Evolutionary conservation across 2,797 vertebrate genomes (phyloP).

Genomic region (Craterocephalus amniculus): DNA sequence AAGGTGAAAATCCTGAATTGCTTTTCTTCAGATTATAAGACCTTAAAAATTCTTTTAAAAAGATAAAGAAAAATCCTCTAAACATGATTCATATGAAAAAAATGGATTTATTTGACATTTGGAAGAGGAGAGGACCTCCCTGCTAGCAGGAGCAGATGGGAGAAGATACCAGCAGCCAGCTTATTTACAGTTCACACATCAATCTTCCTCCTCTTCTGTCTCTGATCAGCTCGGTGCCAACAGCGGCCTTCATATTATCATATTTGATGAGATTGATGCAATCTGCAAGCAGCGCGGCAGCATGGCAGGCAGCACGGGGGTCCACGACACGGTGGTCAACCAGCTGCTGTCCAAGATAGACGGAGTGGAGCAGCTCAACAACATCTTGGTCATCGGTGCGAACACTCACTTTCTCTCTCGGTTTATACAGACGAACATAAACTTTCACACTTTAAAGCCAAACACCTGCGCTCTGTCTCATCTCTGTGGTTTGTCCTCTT

Average conservation of each 20-base stretch:
- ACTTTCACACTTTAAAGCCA: neutral
- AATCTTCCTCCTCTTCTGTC: neutral
- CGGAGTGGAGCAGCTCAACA: constrained; percentile 97
- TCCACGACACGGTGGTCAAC: constrained; percentile 97
- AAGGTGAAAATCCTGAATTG: neutral
- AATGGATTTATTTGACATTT: constrained; percentile 9
- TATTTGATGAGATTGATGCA: constrained; percentile 97
- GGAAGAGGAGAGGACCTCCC: constrained; percentile 4
- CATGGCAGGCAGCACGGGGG: constrained; percentile 95
- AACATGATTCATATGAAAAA: neutral
- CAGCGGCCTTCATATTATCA: constrained; percentile 97
- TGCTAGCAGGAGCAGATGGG: constrained; percentile 8
- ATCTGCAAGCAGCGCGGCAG: constrained; percentile 98
- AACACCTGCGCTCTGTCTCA: constrained; percentile 40
- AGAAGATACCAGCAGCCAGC: constrained; percentile 1
- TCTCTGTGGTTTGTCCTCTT: constrained; percentile 17
- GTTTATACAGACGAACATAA: neutral
- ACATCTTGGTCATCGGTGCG: constrained; percentile 94
- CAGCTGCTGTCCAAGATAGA: constrained; percentile 97
- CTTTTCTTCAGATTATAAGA: neutral
- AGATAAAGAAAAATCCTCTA: neutral
- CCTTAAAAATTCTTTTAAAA: neutral
- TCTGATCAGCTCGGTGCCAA: constrained; percentile 90
- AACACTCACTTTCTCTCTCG: neutral
- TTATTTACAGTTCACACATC: constrained; percentile 15